Base-by-base conservation (phyloP, 2,797 vertebrate species). In the Smutsia temminckii region DNA sequence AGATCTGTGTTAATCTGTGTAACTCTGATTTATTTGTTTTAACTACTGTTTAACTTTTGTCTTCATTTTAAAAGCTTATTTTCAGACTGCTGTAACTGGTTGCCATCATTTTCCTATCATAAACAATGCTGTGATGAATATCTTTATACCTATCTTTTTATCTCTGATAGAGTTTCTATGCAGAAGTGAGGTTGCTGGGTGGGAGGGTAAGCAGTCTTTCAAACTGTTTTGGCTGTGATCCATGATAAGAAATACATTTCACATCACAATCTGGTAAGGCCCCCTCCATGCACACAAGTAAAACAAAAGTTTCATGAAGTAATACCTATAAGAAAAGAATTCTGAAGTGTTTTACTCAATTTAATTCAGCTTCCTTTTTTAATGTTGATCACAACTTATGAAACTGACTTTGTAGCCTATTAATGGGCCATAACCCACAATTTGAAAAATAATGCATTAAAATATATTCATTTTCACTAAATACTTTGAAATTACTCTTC, bases 331-430 rank as follows among this genome's bases (percentile, higher is more conserved):
- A 93, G 66, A 85, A 93, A 29, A 69, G 49, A 21, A 59, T 68
- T 64, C 46, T 46, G 34, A 53, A 91, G 63, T 53, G 61, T 92
- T 84, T 91, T 53, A 71, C 37, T 79, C 51, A 68, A 74, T 37
- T 93, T 77, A 71, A 84, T 79, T 95, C 63, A 40, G 64, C 42
- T 89, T 96, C 34, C 53, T 51, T 93, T 80, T 63, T n/a, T 16
- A 68, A 72, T 59, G 13, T 61, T 71, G 55, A 85, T 85, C 37
- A 88, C 42, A 90, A 66, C 72, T 46, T 40, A 55, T 42, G 63
- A 80, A 66, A 61, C n/a, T 89, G 81, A 66, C 61, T 90, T 81
- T 32, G 21, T 18, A 77, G 80, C 34, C 4, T 77, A 46, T 72
- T 53, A 91, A 85, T 64, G 81, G 61, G 14, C 42, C 32, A 37